Conservation (phyloP, 1,140 invertebrate species). For the Drosophila nikananu region DNA sequence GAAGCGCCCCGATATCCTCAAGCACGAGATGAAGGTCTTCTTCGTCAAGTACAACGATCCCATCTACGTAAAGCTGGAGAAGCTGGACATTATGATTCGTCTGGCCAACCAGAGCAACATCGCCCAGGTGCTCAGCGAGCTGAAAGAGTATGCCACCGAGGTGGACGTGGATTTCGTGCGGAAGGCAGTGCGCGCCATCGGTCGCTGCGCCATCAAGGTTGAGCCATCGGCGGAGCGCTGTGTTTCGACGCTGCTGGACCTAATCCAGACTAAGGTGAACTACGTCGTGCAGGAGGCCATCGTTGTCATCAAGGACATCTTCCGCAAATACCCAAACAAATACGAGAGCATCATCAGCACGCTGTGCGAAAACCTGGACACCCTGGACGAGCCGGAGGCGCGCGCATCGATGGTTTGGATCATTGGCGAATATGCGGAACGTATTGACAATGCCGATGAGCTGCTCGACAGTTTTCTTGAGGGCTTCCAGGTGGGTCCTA, state of each 20-base stretch:
- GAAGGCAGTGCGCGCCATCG: slow-evolving; percentile 99
- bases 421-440: slow-evolving; percentile 99
- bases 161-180: slow-evolving; percentile 99
- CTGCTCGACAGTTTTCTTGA: slow-evolving; percentile 99
- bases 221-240: slow-evolving; percentile 99
- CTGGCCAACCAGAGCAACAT: slow-evolving; percentile 99
- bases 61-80: slow-evolving; percentile 99
- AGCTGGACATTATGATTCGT: slow-evolving; percentile 99
- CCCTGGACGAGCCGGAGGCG: slow-evolving; percentile 99
- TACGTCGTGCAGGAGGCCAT: slow-evolving; percentile 99
- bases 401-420: slow-evolving; percentile 99
- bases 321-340: slow-evolving; percentile 99
- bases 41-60: slow-evolving; percentile 99
- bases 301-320: slow-evolving; percentile 99
- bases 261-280: slow-evolving; percentile 99
- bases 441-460: slow-evolving; percentile 99
- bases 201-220: slow-evolving; percentile 99
- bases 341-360: slow-evolving; percentile 99
- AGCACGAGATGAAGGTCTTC: slow-evolving; percentile 99
- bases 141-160: slow-evolving; percentile 99
- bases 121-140: slow-evolving; percentile 98
- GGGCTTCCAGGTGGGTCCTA: slow-evolving; percentile 93
- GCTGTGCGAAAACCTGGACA: slow-evolving; percentile 99
- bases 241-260: slow-evolving; percentile 98
- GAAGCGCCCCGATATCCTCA: slow-evolving; percentile 99